These are phyloP conservation scores for Brachionus calyciflorus DNA, from an alignment of 1,140 invertebrate genomes.

Conservation along the genomic window DNA sequence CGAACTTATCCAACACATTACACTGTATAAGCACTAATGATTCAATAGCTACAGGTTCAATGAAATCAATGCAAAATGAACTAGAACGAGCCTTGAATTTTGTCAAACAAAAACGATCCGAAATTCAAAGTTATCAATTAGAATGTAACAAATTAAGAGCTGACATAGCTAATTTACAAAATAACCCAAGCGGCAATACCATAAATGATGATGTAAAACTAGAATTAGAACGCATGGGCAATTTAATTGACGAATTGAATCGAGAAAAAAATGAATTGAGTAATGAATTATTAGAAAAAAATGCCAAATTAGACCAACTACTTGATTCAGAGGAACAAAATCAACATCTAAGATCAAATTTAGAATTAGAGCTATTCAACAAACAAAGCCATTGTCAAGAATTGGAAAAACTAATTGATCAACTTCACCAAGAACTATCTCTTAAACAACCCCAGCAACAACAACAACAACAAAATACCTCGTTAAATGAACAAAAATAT, in stretches of 20 bases:
- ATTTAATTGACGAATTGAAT: constrained; percentile 23
- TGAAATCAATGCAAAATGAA: constrained; percentile 44
- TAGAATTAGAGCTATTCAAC: constrained; percentile 41
- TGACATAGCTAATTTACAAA: constrained; percentile 17
- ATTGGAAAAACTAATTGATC: constrained; percentile 40
- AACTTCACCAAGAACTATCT: constrained; percentile 23
- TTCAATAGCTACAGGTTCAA: constrained; percentile 2
- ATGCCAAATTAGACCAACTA: constrained; percentile 38
- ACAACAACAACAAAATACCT: background rate
- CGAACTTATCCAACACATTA: constrained; percentile 16
- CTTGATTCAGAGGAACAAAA: constrained; percentile 21
- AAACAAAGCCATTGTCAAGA: constrained; percentile 22
- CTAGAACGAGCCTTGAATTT: constrained; percentile 24
- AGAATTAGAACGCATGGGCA: background rate
- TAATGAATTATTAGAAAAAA: constrained; percentile 33
- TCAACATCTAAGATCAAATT: constrained; percentile 24
- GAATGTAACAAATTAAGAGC: constrained; percentile 19
- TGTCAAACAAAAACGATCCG: constrained; percentile 18
- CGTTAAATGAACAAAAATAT: constrained; percentile 30
- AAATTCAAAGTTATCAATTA: constrained; percentile 27
- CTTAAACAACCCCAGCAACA: background rate
- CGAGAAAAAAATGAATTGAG: constrained; percentile 27
- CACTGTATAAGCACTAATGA: constrained; percentile 26
- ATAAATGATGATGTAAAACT: background rate
- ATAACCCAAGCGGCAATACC: background rate